Conservation (phyloP, 64 coral and sea anemone genomes). For the Montipora cactus region DNA sequence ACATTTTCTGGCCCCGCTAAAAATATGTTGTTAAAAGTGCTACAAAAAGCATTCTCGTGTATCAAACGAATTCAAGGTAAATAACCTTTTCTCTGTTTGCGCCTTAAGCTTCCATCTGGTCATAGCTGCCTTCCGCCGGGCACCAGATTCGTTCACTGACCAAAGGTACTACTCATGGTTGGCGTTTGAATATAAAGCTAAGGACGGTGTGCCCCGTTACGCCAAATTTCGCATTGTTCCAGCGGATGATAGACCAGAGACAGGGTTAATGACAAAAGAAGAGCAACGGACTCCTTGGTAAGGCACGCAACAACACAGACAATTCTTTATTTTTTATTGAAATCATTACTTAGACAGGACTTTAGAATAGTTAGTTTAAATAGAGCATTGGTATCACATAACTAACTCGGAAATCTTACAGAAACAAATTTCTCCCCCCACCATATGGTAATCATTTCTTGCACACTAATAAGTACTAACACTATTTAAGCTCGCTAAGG, state of each 20-base stretch:
- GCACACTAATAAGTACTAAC: too few species aligned
- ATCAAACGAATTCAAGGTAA: background rate
- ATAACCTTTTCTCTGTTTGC: background rate
- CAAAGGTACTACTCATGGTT: constrained; percentile 64
- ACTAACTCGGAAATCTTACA: too few species aligned
- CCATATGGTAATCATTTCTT: too few species aligned
- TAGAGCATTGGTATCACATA: too few species aligned
- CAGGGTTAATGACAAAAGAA: constrained; percentile 60
- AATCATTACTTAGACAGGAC: too few species aligned
- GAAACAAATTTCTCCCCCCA: too few species aligned
- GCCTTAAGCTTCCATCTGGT: constrained; percentile 42
- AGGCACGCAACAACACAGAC: background rate
- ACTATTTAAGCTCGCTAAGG: too few species aligned
- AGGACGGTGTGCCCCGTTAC: constrained; percentile 54
- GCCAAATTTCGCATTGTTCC: constrained; percentile 68
- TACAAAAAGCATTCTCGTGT: background rate
- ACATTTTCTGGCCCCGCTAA: background rate
- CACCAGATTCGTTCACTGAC: constrained; percentile 64
- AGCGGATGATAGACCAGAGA: constrained; percentile 51
- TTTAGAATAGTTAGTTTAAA: too few species aligned
- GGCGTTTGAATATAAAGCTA: constrained; percentile 54
- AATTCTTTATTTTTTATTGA: background rate
- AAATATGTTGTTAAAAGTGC: background rate
- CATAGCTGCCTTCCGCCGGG: constrained; percentile 49
- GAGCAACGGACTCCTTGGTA: constrained; percentile 52